Evolutionary conservation across 2,113 vertebrate genomes (phyloP), one percentile per base, ranked within the genome.

Genomic region (Trachemys scripta): DNA sequence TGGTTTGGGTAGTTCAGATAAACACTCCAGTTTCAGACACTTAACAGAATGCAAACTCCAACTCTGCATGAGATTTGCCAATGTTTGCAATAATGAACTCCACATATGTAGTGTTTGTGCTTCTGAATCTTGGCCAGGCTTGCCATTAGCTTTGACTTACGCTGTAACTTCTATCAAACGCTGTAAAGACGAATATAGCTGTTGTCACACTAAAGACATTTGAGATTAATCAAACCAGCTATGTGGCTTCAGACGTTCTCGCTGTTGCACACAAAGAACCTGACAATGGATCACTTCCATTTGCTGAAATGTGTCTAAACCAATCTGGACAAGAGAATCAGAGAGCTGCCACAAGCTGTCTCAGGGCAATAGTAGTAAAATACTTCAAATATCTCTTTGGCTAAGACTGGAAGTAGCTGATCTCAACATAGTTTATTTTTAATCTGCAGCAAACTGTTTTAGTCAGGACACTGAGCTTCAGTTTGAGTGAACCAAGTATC

Each of bases 221-320:
- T 84, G 72, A 82, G 83, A 88, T 62, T 29, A 95, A 82, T 88
- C 87, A 47, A 83, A 82, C 16, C 78, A 94, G 51, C 51, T 88
- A 45, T 1, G 12, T 53, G 86, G 38, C 51, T 78, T 69, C 38
- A 90, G 86, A 47, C 4, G 2, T 45, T 11, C 4, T 45, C 78
- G 25, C 82, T 76, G 7, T 56, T 94, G 78, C 75, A 16, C 80
- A 20, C n/a, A 10, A 6, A n/a, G 13, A 91, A 75, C 65, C 89
- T 47, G 54, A 53, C 72, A 84, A 85, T 51, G 24, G 72, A 90
- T 96, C 16, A 9, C 13, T 85, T 62, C 24, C 3, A 0, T 86
- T 93, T 83, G 72, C 45, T 4, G 22, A 94, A 94, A 54, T 13
- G 27, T 6, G 3, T 57, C 59, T 82, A 62, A 89, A 94, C 72